Evolutionary conservation across 2,888 invertebrate genomes (phyloP), one percentile per base, ranked within the genome.

Genomic region (Argyra leucocephala): DNA sequence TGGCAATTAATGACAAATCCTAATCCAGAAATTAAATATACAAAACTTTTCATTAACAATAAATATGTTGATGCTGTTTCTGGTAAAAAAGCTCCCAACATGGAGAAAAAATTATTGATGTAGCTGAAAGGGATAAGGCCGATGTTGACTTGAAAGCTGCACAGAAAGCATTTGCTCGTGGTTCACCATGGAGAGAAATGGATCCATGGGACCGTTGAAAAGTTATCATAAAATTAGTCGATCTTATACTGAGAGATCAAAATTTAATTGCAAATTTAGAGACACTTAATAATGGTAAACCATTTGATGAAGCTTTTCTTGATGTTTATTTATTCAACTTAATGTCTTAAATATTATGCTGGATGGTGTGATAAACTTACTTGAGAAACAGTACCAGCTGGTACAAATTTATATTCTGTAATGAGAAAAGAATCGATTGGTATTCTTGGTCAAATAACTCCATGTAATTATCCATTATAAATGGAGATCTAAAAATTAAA

Each of bases 401-500:
- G 88, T 83, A 86, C 85, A 75, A 88, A 86, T 6, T 81, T 81
- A 67, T 81, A 90, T 70, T 79, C 86, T 1, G 82, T 88, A 79
- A 89, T 88, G 0, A 81, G 84, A 48, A 85, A 86, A 72, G 89
- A 91, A 74, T 90, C 91, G 0, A 81, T 91, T 37, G 91, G 91
- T 18, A 88, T 91, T 6, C 89, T 89, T 67, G 91, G 88, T 0
- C 88, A 89, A 76, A 90, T 91, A 66, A 89, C 90, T 63, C 90
- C 91, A 22, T 91, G 91, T 90, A 91, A 91, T 77, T 91, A 89
- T 75, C 90, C 89, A 1, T 74, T 88, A 22, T 74, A 89, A 70
- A 92, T 94, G 92, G 79, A 88, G 71, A 82, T 88, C 10, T 94
- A 93, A 93, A 93, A 94, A 80, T 85, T n/a, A n/a, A n/a, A n/a